Evolutionary conservation across 1,140 invertebrate genomes (phyloP).

Genomic region (Ips typographus): DNA sequence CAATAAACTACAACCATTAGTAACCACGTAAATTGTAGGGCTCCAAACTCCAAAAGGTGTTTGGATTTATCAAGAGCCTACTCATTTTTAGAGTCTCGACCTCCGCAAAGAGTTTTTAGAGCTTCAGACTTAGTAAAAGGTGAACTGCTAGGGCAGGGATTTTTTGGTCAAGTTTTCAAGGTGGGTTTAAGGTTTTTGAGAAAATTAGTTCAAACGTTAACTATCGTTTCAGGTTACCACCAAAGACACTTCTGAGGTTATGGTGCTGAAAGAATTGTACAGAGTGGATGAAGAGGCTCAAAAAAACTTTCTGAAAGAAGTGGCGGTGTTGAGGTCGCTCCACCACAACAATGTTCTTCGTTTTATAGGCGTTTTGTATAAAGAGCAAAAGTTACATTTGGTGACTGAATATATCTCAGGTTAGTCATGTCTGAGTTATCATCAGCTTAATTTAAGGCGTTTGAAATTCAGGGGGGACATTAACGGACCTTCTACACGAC

Average conservation of each 20-base stretch:
- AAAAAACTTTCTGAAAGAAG: conserved; percentile 91
- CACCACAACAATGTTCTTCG: conserved; percentile 87
- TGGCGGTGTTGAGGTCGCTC: conserved; percentile 83
- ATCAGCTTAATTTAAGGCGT: neutral
- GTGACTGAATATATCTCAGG: conserved; percentile 89
- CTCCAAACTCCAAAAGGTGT: conserved; percentile 48
- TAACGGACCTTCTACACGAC: conserved; percentile 83
- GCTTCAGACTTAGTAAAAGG: conserved; percentile 87
- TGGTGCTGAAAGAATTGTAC: conserved; percentile 94
- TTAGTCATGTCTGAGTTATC: neutral
- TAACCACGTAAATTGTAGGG: conserved; percentile 26
- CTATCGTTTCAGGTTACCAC: conserved; percentile 64
- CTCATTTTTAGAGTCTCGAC: conserved; percentile 80
- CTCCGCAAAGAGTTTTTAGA: conserved; percentile 82
- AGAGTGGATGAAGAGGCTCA: conserved; percentile 92
- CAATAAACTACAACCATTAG: neutral
- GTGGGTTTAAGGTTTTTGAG: conserved; percentile 53
- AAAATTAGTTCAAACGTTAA: neutral
- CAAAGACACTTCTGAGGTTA: conserved; percentile 84
- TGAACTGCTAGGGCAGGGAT: conserved; percentile 87
- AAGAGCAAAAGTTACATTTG: conserved; percentile 87
- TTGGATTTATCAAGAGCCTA: conserved; percentile 81
- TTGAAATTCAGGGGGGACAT: conserved; percentile 62
- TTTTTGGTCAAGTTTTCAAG: conserved; percentile 90
- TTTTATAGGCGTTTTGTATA: conserved; percentile 92